phyloP scores from a whole-genome alignment of 2,888 invertebrate genomes.

The Iselma pallidipennis region DNA sequence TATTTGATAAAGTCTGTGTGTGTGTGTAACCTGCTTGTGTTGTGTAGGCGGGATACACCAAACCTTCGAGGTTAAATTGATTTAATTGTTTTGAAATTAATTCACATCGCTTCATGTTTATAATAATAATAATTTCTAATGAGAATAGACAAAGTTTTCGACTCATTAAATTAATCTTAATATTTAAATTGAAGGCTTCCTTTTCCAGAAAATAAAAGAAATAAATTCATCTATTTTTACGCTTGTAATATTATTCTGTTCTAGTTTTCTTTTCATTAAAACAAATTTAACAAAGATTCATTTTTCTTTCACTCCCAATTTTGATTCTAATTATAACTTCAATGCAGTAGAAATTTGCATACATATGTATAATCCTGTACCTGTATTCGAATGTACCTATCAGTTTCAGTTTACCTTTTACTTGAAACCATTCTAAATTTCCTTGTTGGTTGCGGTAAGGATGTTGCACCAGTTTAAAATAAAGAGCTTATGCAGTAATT shows the following conservation, averaged over 20 bases:
- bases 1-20: background rate
- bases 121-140: background rate
- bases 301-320: too few relatives aligned
- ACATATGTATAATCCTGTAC: too few relatives aligned
- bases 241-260: too few relatives aligned
- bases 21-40: conserved; percentile 1
- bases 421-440: background rate
- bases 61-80: conserved; percentile 3
- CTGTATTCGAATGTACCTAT: too few relatives aligned
- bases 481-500: conserved; percentile 1
- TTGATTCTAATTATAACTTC: too few relatives aligned
- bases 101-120: background rate
- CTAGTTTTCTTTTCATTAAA: too few relatives aligned
- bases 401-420: background rate
- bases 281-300: background rate
- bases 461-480: background rate
- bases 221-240: background rate
- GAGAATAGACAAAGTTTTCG: background rate
- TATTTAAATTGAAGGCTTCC: background rate
- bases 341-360: too few relatives aligned
- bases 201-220: background rate
- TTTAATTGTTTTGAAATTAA: conserved; percentile 6
- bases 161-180: background rate
- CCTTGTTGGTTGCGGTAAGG: background rate
- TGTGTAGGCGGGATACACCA: conserved; percentile 1